Percentiles rank a stretch among this genome's conserved stretches.
phyloP scores from a whole-genome alignment of 2,797 vertebrate species.

The Brachymystax lenok region DNA sequence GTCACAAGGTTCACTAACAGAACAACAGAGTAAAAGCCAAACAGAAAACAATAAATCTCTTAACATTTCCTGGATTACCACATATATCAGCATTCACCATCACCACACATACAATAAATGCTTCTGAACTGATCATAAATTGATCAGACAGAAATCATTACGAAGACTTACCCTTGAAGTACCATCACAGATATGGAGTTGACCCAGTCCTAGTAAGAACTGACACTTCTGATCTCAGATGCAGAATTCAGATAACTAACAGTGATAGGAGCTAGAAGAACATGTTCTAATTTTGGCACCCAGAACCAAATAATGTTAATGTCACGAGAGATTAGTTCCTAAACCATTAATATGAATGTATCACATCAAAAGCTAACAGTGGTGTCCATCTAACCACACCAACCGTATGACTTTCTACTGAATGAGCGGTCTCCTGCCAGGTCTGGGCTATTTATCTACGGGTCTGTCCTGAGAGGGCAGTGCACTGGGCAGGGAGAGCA shows the following conservation, averaged over 20 bases:
- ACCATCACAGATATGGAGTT: neutral
- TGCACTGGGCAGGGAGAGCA: neutral
- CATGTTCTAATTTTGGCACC: too few species aligned
- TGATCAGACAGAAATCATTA: neutral
- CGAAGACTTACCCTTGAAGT: conserved; percentile 8
- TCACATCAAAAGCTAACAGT: neutral
- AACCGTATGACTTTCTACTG: neutral
- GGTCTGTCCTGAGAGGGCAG: conserved; percentile 1
- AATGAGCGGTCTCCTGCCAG: neutral
- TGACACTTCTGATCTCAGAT: neutral
- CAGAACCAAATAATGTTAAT: too few species aligned
- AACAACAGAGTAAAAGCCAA: neutral
- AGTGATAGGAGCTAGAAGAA: too few species aligned
- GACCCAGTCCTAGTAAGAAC: neutral
- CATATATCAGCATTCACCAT: neutral
- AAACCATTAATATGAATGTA: neutral
- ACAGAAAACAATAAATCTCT: neutral
- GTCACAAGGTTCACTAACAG: neutral
- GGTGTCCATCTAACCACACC: neutral
- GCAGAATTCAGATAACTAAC: neutral
- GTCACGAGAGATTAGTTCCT: too few species aligned
- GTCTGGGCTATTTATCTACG: conserved; percentile 11
- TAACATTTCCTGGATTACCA: neutral
- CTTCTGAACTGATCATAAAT: neutral
- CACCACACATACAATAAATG: neutral